Evolutionary conservation across 2,797 vertebrate genomes (phyloP), one percentile per base, ranked within the genome.

Genomic region (Neosalanx taihuensis): DNA sequence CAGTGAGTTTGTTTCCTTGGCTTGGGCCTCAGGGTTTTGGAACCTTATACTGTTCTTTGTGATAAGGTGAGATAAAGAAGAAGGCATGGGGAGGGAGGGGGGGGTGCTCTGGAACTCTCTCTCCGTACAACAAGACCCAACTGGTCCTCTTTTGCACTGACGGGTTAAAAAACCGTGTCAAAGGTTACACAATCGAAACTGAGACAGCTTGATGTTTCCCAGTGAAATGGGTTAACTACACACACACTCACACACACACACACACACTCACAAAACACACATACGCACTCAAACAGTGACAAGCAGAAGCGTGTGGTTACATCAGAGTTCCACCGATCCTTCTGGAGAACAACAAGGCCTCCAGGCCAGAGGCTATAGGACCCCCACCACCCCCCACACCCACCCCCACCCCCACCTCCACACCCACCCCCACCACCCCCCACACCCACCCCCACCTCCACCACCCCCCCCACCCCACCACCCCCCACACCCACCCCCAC

Each of bases 151-250:
- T 90, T 89, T 85, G 79, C 71, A 77, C 76, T 85, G 60, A 63
- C 65, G 67, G 79, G 72, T 76, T 79, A 23, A n/a, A 23, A 77
- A 69, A n/a, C 66, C 77, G 79, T 79, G 80, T 83, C 70, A 69
- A 62, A 71, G 84, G 87, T 18, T 88, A 83, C 53, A 69, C 80
- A 88, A 88, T 33, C 29, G 9, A 70, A 70, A 80, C 81, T 77
- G 74, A 82, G 78, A 84, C 87, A 89, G 84, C 81, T 80, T 86
- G 84, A 80, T 31, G 80, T 78, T 87, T 89, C 85, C 83, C 86
- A 80, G 81, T 77, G 80, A 85, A 89, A 70, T 81, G 76, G 84
- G 81, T 83, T 72, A 76, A 30, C n/a, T 64, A 13, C 31, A 68
- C 62, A 1, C 53, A 37, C 26, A 18, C n/a, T 17, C 56, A 20